A percentile compares a stretch with the other conserved stretches of the same genome.
These are phyloP conservation scores for Fregata magnificens DNA, from an alignment of 2,113 vertebrate species.

Conservation along the genomic window DNA sequence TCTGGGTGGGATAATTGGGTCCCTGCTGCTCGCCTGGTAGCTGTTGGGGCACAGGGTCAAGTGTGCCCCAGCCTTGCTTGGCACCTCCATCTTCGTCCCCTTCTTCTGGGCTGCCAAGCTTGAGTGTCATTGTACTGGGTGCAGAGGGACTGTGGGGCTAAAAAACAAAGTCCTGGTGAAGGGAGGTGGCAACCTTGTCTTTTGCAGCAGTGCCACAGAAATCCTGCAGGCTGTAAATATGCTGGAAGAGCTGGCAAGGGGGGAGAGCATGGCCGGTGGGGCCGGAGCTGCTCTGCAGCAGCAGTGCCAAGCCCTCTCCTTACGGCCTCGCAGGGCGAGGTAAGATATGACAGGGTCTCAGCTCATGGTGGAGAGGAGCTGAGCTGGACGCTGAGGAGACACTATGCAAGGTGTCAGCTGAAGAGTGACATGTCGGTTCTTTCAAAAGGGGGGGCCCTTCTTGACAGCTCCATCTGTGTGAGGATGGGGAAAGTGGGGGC, in stretches of 20 bases:
- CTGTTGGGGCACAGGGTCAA: not conserved
- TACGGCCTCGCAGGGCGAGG: fast-evolving
- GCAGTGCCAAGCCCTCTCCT: not conserved
- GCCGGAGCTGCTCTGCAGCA: not conserved
- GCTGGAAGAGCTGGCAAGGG: not conserved
- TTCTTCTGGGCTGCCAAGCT: not conserved
- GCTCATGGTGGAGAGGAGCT: not conserved
- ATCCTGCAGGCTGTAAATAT: fast-evolving
- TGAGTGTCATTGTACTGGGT: not conserved
- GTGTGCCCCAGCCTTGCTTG: not conserved
- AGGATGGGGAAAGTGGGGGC: not conserved
- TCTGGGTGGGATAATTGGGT: not conserved
- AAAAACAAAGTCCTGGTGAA: not conserved
- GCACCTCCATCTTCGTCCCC: not conserved
- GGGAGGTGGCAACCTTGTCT: not conserved
- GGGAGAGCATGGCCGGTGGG: fast-evolving
- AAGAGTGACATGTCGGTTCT: fast-evolving
- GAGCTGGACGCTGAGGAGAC: not conserved
- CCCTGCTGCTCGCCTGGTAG: fast-evolving
- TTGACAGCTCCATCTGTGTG: not conserved
- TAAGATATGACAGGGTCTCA: not conserved
- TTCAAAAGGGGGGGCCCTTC: not conserved
- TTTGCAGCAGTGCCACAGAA: not conserved
- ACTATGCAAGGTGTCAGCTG: not conserved
- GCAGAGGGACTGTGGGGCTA: not conserved